Evolutionary conservation across 2,888 invertebrate genomes (phyloP).

Genomic region (Eueremaeus valkanovi): DNA sequence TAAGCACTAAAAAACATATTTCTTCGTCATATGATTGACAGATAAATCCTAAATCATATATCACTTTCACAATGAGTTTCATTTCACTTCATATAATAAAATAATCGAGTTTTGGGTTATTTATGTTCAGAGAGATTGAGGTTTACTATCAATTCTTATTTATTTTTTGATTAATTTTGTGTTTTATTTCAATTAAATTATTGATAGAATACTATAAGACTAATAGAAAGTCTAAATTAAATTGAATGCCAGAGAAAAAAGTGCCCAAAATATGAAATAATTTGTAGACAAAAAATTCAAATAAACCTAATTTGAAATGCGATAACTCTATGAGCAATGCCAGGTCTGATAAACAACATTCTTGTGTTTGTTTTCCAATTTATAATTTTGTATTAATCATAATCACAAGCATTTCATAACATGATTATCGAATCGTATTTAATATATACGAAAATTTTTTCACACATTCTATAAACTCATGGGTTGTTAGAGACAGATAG

Average conservation of each 20-base stretch:
- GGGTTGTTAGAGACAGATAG: no score
- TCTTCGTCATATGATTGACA: constrained; percentile 18
- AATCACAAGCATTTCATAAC: constrained; percentile 1
- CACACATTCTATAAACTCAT: background rate
- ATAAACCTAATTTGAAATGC: no score
- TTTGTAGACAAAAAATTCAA: no score
- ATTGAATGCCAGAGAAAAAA: background rate
- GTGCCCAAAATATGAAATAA: no score
- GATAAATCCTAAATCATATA: constrained; percentile 14
- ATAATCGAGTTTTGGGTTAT: constrained; percentile 25
- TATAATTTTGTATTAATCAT: background rate
- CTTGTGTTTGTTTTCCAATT: background rate
- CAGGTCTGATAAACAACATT: background rate
- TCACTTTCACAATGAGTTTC: constrained; percentile 20
- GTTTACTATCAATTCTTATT: background rate
- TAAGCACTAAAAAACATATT: constrained; percentile 26
- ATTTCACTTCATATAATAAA: background rate
- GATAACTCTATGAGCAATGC: constrained; percentile 11
- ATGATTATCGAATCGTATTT: background rate
- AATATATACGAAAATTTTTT: background rate
- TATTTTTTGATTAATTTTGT: background rate
- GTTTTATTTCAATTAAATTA: no score
- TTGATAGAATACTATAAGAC: background rate
- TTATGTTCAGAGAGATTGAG: background rate
- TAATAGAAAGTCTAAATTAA: background rate